A percentile compares a stretch with the other conserved stretches of the same genome.
These are phyloP conservation scores for Bugula neritina DNA, from an alignment of 2,888 invertebrate genomes.

Conservation along the genomic window DNA sequence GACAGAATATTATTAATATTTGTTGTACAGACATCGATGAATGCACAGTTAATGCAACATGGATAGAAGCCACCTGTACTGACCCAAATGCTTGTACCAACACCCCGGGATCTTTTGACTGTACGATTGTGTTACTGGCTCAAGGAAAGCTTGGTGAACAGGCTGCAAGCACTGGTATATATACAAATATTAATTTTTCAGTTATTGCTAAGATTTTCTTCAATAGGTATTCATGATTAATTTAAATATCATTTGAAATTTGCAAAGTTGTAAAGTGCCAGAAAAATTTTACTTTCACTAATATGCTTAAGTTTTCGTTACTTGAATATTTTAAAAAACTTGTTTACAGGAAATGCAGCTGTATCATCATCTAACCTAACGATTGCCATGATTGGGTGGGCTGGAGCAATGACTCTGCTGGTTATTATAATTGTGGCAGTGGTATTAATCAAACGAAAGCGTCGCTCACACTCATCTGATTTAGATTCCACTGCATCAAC, in stretches of 20 bases:
- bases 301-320: too few relatives aligned
- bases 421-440: neutral
- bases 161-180: too few relatives aligned
- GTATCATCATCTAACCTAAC: neutral
- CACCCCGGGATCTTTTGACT: neutral
- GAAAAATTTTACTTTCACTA: too few relatives aligned
- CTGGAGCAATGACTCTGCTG: neutral
- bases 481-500: neutral
- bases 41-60: neutral
- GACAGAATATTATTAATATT: too few relatives aligned
- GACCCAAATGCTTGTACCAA: neutral
- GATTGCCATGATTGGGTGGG: conserved; percentile 18
- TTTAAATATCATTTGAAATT: too few relatives aligned
- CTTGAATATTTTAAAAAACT: too few relatives aligned
- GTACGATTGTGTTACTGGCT: neutral
- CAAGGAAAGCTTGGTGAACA: neutral
- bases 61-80: conserved; percentile 11
- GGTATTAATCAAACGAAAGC: neutral
- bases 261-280: too few relatives aligned
- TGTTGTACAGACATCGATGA: conserved; percentile 25
- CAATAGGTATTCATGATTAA: too few relatives aligned
- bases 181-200: too few relatives aligned
- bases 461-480: neutral
- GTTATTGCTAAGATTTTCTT: too few relatives aligned
- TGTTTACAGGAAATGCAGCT: neutral